phyloP scores from a whole-genome alignment of 2,113 vertebrate genomes.

The Triplophysa tibetana region DNA sequence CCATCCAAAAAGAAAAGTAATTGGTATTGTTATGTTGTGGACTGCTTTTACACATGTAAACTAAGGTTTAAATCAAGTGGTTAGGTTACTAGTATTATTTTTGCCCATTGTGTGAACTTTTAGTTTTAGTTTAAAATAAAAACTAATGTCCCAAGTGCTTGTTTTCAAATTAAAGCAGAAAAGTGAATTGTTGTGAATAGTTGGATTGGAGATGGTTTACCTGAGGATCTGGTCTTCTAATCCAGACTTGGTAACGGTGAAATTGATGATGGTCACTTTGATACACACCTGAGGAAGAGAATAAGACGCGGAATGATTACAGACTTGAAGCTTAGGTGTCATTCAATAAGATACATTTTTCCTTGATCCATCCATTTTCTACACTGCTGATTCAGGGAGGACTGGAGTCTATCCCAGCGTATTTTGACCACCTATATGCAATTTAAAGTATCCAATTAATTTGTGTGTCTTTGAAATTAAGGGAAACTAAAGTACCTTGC shows the following conservation, averaged over 20 bases:
- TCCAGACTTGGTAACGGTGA: constrained; percentile 86
- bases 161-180: neutral
- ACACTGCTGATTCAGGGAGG: neutral
- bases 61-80: too few relatives aligned
- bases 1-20: too few relatives aligned
- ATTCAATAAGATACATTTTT: too few relatives aligned
- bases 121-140: neutral
- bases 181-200: neutral
- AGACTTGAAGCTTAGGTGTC: neutral
- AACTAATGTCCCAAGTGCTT: neutral
- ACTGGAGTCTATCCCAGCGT: neutral
- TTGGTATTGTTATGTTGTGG: too few relatives aligned
- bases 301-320: neutral
- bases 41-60: too few relatives aligned
- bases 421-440: too few relatives aligned
- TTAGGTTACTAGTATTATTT: too few relatives aligned
- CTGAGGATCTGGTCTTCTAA: constrained; percentile 87
- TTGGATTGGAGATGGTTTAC: constrained; percentile 58
- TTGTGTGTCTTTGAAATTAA: too few relatives aligned
- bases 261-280: constrained; percentile 90
- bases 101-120: too few relatives aligned
- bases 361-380: neutral
- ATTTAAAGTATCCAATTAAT: too few relatives aligned
- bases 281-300: constrained; percentile 81
- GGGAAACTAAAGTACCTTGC: too few relatives aligned